A percentile compares a stretch with the other conserved stretches of the same genome.
These are phyloP conservation scores for Trachymyrmex septentrionalis DNA, from an alignment of 1,140 invertebrate species.

Conservation along the genomic window DNA sequence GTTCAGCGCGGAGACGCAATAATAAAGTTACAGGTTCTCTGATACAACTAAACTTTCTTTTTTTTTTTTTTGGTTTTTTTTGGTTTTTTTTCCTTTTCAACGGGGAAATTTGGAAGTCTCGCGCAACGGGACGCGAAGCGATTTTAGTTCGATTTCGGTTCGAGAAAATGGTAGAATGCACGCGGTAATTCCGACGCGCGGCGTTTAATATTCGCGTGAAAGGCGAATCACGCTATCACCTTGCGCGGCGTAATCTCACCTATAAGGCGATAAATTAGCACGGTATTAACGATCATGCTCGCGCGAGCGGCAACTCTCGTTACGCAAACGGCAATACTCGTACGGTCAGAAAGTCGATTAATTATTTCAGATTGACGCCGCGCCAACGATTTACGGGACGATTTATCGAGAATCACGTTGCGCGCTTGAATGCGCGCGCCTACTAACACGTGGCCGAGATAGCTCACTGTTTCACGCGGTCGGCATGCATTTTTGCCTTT, in stretches of 20 bases:
- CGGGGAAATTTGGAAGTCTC: not conserved
- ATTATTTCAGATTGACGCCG: conserved; percentile 70
- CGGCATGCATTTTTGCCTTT: conserved; percentile 15
- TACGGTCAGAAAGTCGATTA: conserved; percentile 60
- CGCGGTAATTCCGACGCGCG: conserved; percentile 11
- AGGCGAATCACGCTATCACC: conserved; percentile 19
- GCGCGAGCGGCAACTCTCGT: conserved; percentile 65
- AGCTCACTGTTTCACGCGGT: conserved; percentile 32
- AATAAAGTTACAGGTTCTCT: not conserved
- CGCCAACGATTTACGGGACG: conserved; percentile 67
- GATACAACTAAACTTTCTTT: not conserved
- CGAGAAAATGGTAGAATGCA: not conserved
- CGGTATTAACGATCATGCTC: conserved; percentile 67
- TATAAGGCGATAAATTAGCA: conserved; percentile 69
- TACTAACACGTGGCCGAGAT: conserved; percentile 30
- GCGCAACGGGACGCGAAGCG: not conserved
- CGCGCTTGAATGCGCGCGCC: conserved; percentile 62
- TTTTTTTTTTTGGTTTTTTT: not conserved
- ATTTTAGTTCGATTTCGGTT: conserved; percentile 23
- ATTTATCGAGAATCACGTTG: conserved; percentile 62
- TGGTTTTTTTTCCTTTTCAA: not conserved
- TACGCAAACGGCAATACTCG: conserved; percentile 57
- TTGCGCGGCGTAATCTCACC: conserved; percentile 46
- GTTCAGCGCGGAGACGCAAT: not conserved
- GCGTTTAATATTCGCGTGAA: conserved; percentile 48